phyloP scores from a whole-genome alignment of 2,113 vertebrate species.

The Piprites chloris region DNA sequence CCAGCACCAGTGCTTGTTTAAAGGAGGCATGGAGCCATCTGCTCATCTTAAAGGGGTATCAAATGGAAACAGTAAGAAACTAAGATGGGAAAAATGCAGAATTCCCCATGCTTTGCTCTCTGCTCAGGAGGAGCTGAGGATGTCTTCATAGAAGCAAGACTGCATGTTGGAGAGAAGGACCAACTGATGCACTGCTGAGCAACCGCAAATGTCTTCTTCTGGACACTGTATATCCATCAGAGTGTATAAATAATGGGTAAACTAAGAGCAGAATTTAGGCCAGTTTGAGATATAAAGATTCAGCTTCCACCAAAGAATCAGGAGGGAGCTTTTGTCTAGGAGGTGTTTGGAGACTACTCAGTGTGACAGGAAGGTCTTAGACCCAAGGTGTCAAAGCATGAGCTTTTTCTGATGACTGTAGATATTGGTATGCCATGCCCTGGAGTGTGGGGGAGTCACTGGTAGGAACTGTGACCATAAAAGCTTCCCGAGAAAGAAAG shows the following conservation, averaged over 20 bases:
- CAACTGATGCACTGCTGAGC: not conserved
- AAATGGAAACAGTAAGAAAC: not conserved
- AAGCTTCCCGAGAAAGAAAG: not conserved
- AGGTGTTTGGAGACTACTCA: not conserved
- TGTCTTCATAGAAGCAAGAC: not conserved
- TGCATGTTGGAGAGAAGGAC: not conserved
- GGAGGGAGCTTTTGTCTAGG: not conserved
- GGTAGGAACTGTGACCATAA: not conserved
- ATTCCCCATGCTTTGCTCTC: not conserved
- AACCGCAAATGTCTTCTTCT: not conserved
- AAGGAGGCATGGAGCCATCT: not conserved
- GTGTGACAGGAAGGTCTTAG: not conserved
- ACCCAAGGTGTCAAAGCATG: not conserved
- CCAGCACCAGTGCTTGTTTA: not conserved
- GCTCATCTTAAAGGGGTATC: not conserved
- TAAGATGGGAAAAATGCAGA: not conserved
- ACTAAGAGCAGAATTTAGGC: not conserved
- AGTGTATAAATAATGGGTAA: not conserved
- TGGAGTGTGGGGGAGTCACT: not conserved
- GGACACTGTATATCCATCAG: not conserved
- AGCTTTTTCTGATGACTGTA: not conserved
- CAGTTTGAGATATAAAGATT: not conserved
- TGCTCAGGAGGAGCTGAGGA: not conserved
- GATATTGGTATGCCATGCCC: not conserved
- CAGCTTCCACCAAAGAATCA: not conserved